Base-by-base conservation (phyloP, 2,888 invertebrate genomes). In the Drosophila tanythrix region DNA sequence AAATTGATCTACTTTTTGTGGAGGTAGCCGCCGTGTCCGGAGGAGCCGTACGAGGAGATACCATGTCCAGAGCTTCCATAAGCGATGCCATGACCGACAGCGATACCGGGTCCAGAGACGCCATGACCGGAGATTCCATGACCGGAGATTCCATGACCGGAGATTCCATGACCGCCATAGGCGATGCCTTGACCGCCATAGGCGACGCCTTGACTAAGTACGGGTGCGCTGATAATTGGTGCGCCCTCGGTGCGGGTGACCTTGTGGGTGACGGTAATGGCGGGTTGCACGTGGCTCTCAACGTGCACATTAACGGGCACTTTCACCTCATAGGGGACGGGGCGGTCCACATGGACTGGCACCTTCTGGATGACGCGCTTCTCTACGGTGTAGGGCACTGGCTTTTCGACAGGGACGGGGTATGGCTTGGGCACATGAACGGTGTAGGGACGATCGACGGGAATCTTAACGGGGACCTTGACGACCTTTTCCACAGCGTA, bases 271-370 rank as follows among this genome's bases (percentile, higher is more conserved):
- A 76, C 76, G 52, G 74, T 73, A 64, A 74, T 79, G 50, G 85
- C 91, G 33, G 89, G 89, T 53, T 78, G 84, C 46, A 92, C 91
- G 56, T 92, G 92, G 76, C 90, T 91, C 74, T 92, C 90, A 43
- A 92, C 81, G 74, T 93, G 92, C 25, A 93, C 92, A 53, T 92
- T 92, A 55, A 92, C 92, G 88, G 95, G 95, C 75, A 96, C 96
- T 93, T 96, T 96, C 70, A 95, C 95, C 93, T 94, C 95, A 46
- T 96, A 95, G 92, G 96, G 95, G 29, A 96, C 95, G 83, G 95
- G 94, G 81, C 94, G 95, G 82, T 95, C 95, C 25, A 96, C 96
- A 82, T 95, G 95, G 90, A 95, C 94, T 92, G 95, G 95, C 11
- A 91, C 91, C 62, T 92, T 94, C 63, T 92, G 91, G 92, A 95